phyloP scores from a whole-genome alignment of 2,113 vertebrate genomes.

The Platysternon megacephalum region DNA sequence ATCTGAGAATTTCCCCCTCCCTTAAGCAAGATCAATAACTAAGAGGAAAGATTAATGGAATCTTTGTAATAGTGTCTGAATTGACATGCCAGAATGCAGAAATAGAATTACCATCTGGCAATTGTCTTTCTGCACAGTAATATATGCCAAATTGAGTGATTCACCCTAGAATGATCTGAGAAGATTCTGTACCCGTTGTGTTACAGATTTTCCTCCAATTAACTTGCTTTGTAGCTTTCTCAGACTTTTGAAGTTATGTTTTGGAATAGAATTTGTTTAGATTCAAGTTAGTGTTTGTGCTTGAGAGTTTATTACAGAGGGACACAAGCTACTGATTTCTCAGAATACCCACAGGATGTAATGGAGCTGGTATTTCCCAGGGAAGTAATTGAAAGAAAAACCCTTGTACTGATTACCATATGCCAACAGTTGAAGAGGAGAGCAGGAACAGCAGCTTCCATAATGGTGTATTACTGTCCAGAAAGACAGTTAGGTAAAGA shows the following conservation, averaged over 20 bases:
- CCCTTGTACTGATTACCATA: background rate
- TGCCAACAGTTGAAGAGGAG: background rate
- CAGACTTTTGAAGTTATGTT: background rate
- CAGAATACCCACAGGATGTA: background rate
- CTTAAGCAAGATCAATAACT: background rate
- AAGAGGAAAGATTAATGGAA: background rate
- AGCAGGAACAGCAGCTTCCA: background rate
- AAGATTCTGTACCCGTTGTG: background rate
- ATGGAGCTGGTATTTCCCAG: background rate
- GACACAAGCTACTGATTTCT: background rate
- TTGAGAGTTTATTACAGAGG: background rate
- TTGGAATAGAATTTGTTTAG: background rate
- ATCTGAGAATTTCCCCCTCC: background rate
- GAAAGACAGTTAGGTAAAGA: background rate
- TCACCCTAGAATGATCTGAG: background rate
- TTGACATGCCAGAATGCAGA: background rate
- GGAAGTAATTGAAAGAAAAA: constrained; percentile 2
- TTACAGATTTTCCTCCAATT: background rate
- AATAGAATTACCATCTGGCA: background rate
- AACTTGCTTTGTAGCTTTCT: background rate
- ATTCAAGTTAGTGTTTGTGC: background rate
- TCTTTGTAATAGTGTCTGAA: background rate
- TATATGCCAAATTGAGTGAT: background rate
- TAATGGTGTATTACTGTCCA: background rate
- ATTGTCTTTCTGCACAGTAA: background rate